Evolutionary conservation across 2,888 invertebrate genomes (phyloP), one percentile per base, ranked within the genome.

Genomic region (Molanna angustata): DNA sequence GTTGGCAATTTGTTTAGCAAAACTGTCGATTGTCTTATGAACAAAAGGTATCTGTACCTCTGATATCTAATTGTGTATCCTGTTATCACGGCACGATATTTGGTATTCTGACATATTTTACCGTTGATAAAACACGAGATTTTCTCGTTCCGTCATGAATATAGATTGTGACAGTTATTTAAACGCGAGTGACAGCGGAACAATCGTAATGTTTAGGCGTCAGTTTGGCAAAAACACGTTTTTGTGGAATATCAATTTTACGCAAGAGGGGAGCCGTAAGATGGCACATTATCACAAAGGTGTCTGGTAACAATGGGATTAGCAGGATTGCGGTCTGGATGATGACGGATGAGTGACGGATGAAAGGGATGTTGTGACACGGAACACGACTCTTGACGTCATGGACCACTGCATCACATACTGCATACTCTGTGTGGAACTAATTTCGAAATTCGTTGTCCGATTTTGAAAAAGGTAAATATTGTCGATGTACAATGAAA

Each of bases 291-390:
- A 49, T 42, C 49, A 49, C 14, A 33, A 21, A 32, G 6, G 35
- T n/a, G 27, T 44, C 22, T 21, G 22, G 20, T 31, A 33, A 50
- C 43, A 49, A 49, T 49, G 13, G 42, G 49, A 50, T 50, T 44
- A 44, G 43, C 40, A 9, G 21, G 45, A 39, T 4, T 33, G 20
- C 31, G 37, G 43, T 37, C 40, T 43, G 31, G 27, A 45, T 31
- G 54, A 9, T 56, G 55, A 58, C 52, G 46, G 18, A 39, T 50
- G 58, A 58, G 50, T 58, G 58, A 53, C 58, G 44, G 47, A 21
- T 56, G 52, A 56, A 58, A 58, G 44, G 52, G 45, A 51, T 56
- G 58, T 58, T 58, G 49, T 58, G 58, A 58, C 58, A 48, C 32
- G 32, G 14, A 14, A 37, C 40, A 49, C 54, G 45, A 20, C 27